Conservation (phyloP, 2,888 invertebrate genomes). For the Sabatieria punctata region DNA sequence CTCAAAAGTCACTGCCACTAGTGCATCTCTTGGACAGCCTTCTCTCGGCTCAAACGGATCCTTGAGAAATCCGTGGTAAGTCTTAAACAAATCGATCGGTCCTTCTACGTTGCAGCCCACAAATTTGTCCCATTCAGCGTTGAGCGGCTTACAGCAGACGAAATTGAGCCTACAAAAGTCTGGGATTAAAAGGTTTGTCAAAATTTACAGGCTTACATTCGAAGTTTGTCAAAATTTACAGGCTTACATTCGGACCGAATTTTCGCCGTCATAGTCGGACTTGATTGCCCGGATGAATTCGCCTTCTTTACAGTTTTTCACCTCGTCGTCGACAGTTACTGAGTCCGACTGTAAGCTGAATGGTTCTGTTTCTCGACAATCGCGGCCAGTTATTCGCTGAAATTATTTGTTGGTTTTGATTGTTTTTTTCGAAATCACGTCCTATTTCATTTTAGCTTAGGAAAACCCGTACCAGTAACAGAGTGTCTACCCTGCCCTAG, state of each 20-base stretch:
- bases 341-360: background rate
- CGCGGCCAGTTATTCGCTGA: slow-evolving; percentile 1
- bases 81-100: background rate
- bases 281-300: slow-evolving; percentile 1
- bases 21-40: slow-evolving; percentile 2
- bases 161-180: background rate
- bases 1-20: background rate
- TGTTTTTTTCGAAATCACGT: no score
- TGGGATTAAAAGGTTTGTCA: background rate
- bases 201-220: no score
- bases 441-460: no score
- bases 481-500: no score
- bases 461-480: no score
- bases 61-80: slow-evolving; percentile 1
- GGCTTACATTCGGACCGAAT: background rate
- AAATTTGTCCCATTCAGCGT: background rate
- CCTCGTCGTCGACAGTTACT: background rate
- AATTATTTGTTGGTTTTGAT: no score
- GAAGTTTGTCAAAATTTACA: no score
- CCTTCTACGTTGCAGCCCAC: slow-evolving; percentile 5
- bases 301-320: background rate
- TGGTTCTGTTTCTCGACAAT: background rate
- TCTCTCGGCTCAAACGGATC: slow-evolving; percentile 1
- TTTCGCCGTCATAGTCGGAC: background rate
- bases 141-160: slow-evolving; percentile 2